Evolutionary conservation across 1,140 invertebrate genomes (phyloP), one percentile per base, ranked within the genome.

Genomic region (Drosophila pectinifera): DNA sequence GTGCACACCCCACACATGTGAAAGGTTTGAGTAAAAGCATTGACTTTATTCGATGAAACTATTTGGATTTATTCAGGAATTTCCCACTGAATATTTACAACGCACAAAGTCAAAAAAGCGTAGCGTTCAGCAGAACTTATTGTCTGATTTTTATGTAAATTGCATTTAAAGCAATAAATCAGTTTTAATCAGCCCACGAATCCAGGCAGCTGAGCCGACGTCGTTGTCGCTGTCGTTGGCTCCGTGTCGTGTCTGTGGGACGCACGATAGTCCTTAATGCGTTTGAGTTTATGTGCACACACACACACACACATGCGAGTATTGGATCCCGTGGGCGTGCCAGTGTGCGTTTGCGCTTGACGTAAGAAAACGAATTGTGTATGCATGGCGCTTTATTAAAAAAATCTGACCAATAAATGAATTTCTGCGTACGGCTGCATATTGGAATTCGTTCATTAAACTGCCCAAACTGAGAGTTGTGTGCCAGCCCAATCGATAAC

Each of bases 111-210:
- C 57, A 58, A 69, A 70, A 56, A 70, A 56, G 46, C 61, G 45
- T 68, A 49, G 26, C 43, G 41, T 46, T 63, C 77, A 28, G 48
- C 59, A 38, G 14, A 36, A 56, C 62, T 57, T 73, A 74, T 76
- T 67, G 76, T 68, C 46, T 63, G 84, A 83, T 83, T 89, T 89
- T 83, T 83, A 88, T 89, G 84, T 88, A 88, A 89, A 88, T 88
- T 89, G 80, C 84, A 89, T 89, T 88, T 88, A 89, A 80, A 64
- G 84, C 80, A 88, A 88, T 88, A 88, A 88, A 88, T 88, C 84
- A 84, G 80, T 89, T 88, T 88, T 88, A 88, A 88, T 88, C 84
- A 88, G 84, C 49, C 75, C 65, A 83, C 63, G 48, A 72, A 49
- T 69, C 68, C 84, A 53, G 63, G 67, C 80, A 88, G 84, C 84